These are phyloP conservation scores for Coelinius sp. DNA, from an alignment of 2,888 invertebrate genomes.

Conservation along the genomic window DNA sequence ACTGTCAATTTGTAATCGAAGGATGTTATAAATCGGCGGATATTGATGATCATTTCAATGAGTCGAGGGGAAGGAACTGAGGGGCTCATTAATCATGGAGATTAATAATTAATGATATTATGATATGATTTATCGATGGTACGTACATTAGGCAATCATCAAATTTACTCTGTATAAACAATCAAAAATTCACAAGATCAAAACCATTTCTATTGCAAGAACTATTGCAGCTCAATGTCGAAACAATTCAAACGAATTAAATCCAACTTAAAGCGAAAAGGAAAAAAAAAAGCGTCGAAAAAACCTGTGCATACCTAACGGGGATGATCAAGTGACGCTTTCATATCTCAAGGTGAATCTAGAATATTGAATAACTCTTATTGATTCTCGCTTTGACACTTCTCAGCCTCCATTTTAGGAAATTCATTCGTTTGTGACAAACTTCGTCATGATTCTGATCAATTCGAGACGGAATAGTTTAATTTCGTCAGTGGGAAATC, in stretches of 20 bases:
- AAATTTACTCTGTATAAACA: too few relatives aligned
- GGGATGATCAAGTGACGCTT: conserved; percentile 17
- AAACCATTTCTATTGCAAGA: not conserved
- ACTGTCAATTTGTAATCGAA: not conserved
- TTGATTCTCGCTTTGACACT: not conserved
- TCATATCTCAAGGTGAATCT: not conserved
- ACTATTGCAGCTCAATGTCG: not conserved
- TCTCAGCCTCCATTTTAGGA: not conserved
- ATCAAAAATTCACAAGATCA: not conserved
- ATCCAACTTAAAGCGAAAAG: not conserved
- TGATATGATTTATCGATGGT: not conserved
- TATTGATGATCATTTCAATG: not conserved
- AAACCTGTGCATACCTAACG: conserved; percentile 48
- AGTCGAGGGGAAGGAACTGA: not conserved
- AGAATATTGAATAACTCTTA: not conserved
- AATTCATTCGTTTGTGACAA: not conserved
- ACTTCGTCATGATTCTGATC: not conserved
- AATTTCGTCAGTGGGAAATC: not conserved
- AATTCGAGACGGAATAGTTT: not conserved
- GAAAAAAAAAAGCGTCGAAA: conserved; percentile 30
- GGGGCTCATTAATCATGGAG: not conserved
- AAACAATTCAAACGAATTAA: not conserved
- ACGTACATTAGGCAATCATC: too few relatives aligned
- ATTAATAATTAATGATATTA: not conserved
- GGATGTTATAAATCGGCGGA: not conserved